Percentiles rank a stretch among this genome's conserved stretches.
phyloP scores from a whole-genome alignment of 2,888 invertebrate genomes.

The Drosophila nr. medialis region DNA sequence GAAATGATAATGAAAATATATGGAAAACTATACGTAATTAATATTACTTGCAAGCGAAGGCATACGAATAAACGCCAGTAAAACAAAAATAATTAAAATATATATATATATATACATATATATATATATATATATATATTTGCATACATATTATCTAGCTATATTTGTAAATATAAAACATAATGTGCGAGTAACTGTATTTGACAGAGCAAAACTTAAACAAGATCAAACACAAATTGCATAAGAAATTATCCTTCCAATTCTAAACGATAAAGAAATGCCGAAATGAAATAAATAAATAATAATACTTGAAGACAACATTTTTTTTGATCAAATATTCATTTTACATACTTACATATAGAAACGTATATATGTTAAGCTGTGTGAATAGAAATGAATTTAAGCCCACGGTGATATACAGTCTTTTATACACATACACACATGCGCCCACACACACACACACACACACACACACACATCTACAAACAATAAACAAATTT shows the following conservation, averaged over 20 bases:
- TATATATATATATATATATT: background rate
- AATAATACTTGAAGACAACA: slow-evolving; percentile 2
- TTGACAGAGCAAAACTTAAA: slow-evolving; percentile 32
- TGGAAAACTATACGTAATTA: slow-evolving; percentile 65
- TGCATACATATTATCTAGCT: slow-evolving; percentile 17
- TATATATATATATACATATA: background rate
- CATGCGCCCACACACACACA: background rate
- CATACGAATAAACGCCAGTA: slow-evolving; percentile 17
- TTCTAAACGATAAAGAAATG: background rate
- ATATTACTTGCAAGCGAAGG: slow-evolving; percentile 54
- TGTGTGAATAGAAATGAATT: slow-evolving; percentile 63
- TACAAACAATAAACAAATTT: slow-evolving; percentile 33
- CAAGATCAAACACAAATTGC: slow-evolving; percentile 54
- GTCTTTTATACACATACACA: slow-evolving; percentile 41
- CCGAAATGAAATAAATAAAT: background rate
- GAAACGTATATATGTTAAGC: slow-evolving; percentile 26
- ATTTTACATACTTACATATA: slow-evolving; percentile 41
- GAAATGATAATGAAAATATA: slow-evolving; percentile 19
- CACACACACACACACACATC: slow-evolving; percentile 9
- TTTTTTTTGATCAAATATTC: slow-evolving; percentile 37
- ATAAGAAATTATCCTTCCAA: slow-evolving; percentile 72
- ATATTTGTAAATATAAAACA: slow-evolving; percentile 52
- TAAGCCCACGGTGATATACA: slow-evolving; percentile 71
- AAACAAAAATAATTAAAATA: slow-evolving; percentile 7
- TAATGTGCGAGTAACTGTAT: slow-evolving; percentile 26